Evolutionary conservation across 2,113 vertebrate species (phyloP), one percentile per base, ranked within the genome.

Genomic region (Terrapene triunguis): DNA sequence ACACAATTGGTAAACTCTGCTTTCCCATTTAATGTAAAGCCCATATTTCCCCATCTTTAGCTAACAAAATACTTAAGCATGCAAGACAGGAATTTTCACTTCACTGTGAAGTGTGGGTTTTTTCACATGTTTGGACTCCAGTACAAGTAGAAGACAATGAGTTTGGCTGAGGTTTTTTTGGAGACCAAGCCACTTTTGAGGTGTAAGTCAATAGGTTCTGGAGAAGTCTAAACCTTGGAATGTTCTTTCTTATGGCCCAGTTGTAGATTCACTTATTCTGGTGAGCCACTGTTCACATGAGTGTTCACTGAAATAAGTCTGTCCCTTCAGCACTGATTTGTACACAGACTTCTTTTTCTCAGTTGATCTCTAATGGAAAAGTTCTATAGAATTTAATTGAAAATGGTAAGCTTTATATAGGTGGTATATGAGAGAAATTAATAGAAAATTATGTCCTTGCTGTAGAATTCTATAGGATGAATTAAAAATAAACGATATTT

Each of bases 401-500:
- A 50, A 83, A 13, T 3, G 25, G 3, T 2, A 69, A 90, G 10
- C 8, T 38, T 93, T 8, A 82, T 91, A 53, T 16, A 82, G n/a
- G 21, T 0, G 6, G 16, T 12, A 19, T 80, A 42, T 13, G 2
- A 19, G 38, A 80, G 78, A 87, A 93, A 72, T 53, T 29, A 84
- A 19, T 1, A 1, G 21, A 12, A 55, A 42, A 4, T 55, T 72
- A 2, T 12, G 2, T 32, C 6, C 80, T 13, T 1, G 4, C 5
- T 42, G 24, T 22, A 53, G 25, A 93, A 81, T 3, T 38, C 35
- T 80, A 0, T 54, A 27, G 11, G 69, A 3, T 85, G 22, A 53
- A 81, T 42, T 59, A 0, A 25, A 22, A 57, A 35, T 54, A 19
- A 92, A 82, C 10, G 2, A 44, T 83, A 25, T 24, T 62, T 62